Conservation (phyloP, 2,888 invertebrate genomes). For the Myopa tessellatipennis region DNA sequence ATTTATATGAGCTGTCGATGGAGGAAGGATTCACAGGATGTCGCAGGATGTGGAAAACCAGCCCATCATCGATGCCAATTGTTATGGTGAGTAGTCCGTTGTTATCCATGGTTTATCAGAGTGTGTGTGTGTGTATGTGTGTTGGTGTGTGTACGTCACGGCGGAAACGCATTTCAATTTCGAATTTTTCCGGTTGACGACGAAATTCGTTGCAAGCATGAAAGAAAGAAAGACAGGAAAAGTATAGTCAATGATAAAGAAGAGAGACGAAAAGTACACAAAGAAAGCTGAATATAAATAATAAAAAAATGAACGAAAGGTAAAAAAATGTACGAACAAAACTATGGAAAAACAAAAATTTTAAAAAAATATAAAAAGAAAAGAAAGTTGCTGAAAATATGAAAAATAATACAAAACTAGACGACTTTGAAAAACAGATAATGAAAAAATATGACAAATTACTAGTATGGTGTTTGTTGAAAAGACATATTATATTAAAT, state of each 20-base stretch:
- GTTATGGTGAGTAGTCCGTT: not conserved
- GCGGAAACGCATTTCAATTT: conserved; percentile 27
- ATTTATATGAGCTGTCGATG: conserved; percentile 83
- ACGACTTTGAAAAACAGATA: no score
- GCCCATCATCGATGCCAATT: not conserved
- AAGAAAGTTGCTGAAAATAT: no score
- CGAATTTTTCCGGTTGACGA: conserved; percentile 12
- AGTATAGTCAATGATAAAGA: conserved; percentile 42
- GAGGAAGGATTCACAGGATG: conserved; percentile 17
- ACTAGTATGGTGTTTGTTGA: no score
- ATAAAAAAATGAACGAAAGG: not conserved
- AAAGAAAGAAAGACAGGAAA: conserved; percentile 37
- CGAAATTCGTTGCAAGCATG: conserved; percentile 2
- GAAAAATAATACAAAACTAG: no score
- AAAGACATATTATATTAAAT: no score
- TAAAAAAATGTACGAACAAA: not conserved
- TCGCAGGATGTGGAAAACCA: not conserved
- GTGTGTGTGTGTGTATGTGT: no score
- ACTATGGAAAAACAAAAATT: no score
- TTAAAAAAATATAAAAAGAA: no score
- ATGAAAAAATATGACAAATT: no score
- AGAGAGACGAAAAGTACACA: conserved; percentile 33
- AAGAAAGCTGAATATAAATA: not conserved
- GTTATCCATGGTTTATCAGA: no score
- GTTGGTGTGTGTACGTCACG: not conserved